phyloP scores from a whole-genome alignment of 2,888 invertebrate genomes.

The Polydrusus tereticollis region DNA sequence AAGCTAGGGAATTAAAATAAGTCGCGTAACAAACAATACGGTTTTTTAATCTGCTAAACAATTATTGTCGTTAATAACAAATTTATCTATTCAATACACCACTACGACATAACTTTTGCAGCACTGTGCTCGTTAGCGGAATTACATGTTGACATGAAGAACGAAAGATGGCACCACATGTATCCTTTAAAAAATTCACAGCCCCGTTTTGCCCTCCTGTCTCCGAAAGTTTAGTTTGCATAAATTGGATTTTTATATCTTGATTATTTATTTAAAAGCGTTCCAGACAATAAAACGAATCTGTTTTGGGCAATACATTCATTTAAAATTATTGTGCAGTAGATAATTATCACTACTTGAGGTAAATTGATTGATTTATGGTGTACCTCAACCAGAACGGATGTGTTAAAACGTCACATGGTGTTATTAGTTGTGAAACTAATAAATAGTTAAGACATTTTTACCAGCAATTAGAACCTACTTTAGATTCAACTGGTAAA shows the following conservation, averaged over 20 bases:
- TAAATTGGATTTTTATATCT: not conserved
- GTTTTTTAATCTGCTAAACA: not conserved
- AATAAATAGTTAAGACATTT: not conserved
- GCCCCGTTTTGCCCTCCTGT: not conserved
- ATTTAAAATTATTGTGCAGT: constrained; percentile 6
- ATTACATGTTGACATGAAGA: not conserved
- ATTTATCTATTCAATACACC: not conserved
- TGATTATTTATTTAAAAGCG: not conserved
- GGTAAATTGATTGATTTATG: constrained; percentile 1
- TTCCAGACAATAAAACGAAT: not conserved
- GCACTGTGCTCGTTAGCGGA: not conserved
- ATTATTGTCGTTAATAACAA: not conserved
- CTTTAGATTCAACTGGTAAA: not conserved
- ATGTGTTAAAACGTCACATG: not conserved
- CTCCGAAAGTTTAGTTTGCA: not conserved
- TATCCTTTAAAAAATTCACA: not conserved
- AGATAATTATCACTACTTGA: not conserved
- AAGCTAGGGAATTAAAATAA: not conserved
- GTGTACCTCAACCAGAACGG: not conserved
- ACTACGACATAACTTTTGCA: not conserved
- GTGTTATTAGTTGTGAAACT: not conserved
- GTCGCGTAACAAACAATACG: not conserved
- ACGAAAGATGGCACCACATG: not conserved
- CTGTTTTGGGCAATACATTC: not conserved
- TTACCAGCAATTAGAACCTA: not conserved